A percentile compares a stretch with the other conserved stretches of the same genome.
phyloP scores from a whole-genome alignment of 1,140 invertebrate genomes.

The Brachionus manjavacas region DNA sequence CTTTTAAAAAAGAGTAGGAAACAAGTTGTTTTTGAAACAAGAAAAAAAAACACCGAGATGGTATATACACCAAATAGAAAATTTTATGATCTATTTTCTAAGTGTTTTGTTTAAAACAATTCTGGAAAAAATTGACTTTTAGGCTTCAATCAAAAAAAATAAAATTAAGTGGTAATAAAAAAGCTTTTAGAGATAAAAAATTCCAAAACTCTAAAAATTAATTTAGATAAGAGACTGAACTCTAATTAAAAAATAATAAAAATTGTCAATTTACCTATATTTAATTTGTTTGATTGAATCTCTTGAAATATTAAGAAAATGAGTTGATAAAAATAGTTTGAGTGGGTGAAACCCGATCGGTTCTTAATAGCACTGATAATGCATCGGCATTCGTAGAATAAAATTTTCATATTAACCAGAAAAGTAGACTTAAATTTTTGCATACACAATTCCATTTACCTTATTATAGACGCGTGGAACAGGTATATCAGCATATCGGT shows the following conservation, averaged over 20 bases:
- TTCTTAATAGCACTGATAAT: background rate
- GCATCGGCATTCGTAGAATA: background rate
- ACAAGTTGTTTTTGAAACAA: background rate
- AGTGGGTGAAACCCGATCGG: background rate
- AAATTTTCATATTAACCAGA: background rate
- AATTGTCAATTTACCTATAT: background rate
- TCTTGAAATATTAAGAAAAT: background rate
- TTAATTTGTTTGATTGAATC: background rate
- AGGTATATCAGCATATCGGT: background rate
- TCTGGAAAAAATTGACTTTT: background rate
- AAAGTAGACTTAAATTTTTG: background rate
- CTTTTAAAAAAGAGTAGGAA: background rate
- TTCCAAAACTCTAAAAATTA: background rate
- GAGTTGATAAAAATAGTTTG: background rate
- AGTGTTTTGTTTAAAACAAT: background rate
- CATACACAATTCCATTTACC: background rate
- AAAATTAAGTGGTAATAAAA: background rate
- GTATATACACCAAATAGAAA: background rate
- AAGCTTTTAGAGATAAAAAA: conserved; percentile 2
- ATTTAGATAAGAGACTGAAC: background rate
- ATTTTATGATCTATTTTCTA: background rate
- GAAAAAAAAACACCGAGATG: background rate
- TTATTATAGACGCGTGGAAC: background rate
- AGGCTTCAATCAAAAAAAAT: background rate
- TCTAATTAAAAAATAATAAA: background rate